Evolutionary conservation across 2,888 invertebrate species (phyloP).

Genomic region (Liodrosophila aerea): DNA sequence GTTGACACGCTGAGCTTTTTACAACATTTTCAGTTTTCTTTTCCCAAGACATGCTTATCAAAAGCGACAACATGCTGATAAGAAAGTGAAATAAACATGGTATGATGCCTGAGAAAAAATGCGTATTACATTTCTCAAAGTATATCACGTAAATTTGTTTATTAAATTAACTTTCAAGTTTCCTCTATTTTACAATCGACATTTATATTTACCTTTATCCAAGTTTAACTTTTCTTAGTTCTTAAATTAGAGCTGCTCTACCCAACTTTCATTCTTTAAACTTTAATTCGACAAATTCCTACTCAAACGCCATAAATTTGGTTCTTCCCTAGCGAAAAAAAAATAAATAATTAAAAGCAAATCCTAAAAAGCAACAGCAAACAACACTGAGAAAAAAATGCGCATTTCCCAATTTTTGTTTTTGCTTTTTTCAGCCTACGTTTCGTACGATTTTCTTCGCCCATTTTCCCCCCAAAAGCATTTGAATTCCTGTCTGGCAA

Average conservation of each 20-base stretch:
- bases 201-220: too few relatives aligned
- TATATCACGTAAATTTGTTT: too few relatives aligned
- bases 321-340: conserved; percentile 46
- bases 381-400: conserved; percentile 20
- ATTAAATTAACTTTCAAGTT: too few relatives aligned
- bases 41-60: conserved; percentile 7
- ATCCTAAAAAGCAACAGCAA: conserved; percentile 2
- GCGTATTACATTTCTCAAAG: too few relatives aligned
- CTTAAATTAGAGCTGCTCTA: too few relatives aligned
- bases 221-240: too few relatives aligned
- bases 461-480: conserved; percentile 39
- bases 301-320: conserved; percentile 56
- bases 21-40: conserved; percentile 24
- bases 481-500: conserved; percentile 67
- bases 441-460: conserved; percentile 40
- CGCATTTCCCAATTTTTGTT: conserved; percentile 47
- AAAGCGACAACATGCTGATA: conserved; percentile 19
- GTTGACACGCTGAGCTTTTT: conserved; percentile 47
- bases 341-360: conserved; percentile 17
- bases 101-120: too few relatives aligned
- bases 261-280: too few relatives aligned
- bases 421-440: conserved; percentile 6
- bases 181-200: too few relatives aligned
- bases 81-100: conserved; percentile 7
- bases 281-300: too few relatives aligned